Evolutionary conservation across 2,888 invertebrate species (phyloP).

Genomic region (Byasa hedistus): DNA sequence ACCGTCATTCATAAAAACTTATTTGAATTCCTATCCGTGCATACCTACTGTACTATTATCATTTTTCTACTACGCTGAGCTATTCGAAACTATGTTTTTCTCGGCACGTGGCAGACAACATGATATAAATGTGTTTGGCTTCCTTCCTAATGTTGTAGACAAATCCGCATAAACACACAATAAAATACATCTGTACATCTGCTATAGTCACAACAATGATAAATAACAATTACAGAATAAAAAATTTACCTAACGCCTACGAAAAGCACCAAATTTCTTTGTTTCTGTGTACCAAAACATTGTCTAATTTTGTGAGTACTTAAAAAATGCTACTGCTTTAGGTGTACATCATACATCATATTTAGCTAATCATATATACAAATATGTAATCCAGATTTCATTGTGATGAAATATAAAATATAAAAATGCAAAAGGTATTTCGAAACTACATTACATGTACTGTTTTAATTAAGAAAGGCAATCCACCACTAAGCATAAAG

Average conservation of each 20-base stretch:
- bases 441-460: not conserved
- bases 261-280: too few relatives aligned
- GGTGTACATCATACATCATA: not conserved
- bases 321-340: not conserved
- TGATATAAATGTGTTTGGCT: slow-evolving; percentile 27
- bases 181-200: slow-evolving; percentile 5
- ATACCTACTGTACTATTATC: slow-evolving; percentile 17
- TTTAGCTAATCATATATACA: not conserved
- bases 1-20: slow-evolving; percentile 14
- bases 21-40: slow-evolving; percentile 15
- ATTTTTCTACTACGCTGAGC: slow-evolving; percentile 14
- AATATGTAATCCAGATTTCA: too few relatives aligned
- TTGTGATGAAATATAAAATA: not conserved
- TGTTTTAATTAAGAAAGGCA: not conserved
- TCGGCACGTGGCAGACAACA: slow-evolving; percentile 25
- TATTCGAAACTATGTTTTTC: slow-evolving; percentile 17
- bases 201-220: slow-evolving; percentile 9
- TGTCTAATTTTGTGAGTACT: too few relatives aligned
- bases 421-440: too few relatives aligned
- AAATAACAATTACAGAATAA: not conserved
- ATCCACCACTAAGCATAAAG: not conserved
- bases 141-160: slow-evolving; percentile 27
- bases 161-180: slow-evolving; percentile 16
- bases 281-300: too few relatives aligned
- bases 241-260: not conserved